These are phyloP conservation scores for Semotilus atromaculatus DNA, from an alignment of 2,797 vertebrate genomes.

Conservation along the genomic window DNA sequence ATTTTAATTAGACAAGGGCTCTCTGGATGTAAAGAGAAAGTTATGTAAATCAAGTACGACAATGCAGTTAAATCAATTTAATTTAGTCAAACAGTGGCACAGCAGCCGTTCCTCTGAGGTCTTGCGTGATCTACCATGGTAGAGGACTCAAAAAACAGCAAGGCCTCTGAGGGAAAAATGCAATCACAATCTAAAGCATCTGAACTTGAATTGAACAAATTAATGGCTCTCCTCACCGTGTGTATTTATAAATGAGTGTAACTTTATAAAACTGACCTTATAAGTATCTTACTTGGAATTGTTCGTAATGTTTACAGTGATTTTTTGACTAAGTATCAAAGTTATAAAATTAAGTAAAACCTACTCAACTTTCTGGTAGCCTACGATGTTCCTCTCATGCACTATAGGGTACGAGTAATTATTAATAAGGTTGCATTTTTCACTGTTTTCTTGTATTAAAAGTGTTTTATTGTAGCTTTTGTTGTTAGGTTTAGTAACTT, in stretches of 20 bases:
- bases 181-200: slow-evolving; percentile 4
- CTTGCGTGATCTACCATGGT: slow-evolving; percentile 6
- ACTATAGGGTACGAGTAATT: too few species aligned
- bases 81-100: slow-evolving; percentile 47
- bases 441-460: too few species aligned
- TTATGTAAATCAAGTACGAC: slow-evolving; percentile 55
- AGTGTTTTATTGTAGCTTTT: too few species aligned
- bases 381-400: too few species aligned
- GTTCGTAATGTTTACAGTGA: neutral
- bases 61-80: slow-evolving; percentile 57
- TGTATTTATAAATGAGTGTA: neutral
- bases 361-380: too few species aligned
- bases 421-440: too few species aligned
- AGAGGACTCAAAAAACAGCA: slow-evolving; percentile 10
- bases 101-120: slow-evolving; percentile 32
- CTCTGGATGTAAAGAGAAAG: slow-evolving; percentile 36
- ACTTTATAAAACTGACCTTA: neutral
- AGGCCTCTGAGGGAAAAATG: slow-evolving; percentile 31
- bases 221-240: neutral
- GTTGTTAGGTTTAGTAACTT: too few species aligned
- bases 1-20: slow-evolving; percentile 61
- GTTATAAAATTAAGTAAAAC: too few species aligned
- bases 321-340: neutral
- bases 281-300: neutral
- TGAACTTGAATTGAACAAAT: slow-evolving; percentile 7